These are phyloP conservation scores for Andinoacara biseriatus DNA, from an alignment of 2,113 vertebrate genomes.

Conservation along the genomic window DNA sequence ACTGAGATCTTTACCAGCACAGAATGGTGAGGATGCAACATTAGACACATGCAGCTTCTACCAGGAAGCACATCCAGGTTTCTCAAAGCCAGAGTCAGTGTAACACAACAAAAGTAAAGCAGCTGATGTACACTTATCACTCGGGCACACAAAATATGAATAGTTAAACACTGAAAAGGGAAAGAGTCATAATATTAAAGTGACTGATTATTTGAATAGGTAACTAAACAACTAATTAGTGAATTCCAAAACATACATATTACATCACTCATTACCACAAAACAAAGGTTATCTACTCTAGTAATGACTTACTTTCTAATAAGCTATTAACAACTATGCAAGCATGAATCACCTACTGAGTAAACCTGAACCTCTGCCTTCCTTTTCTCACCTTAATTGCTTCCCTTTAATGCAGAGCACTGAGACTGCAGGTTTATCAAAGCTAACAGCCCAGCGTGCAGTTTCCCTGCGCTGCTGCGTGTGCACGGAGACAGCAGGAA, in stretches of 20 bases:
- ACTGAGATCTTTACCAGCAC: background rate
- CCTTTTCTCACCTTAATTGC: background rate
- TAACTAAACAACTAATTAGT: no score
- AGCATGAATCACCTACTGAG: background rate
- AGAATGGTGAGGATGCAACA: background rate
- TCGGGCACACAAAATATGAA: no score
- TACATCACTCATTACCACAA: no score
- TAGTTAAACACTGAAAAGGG: no score
- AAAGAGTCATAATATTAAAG: no score
- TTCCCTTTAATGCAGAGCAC: background rate
- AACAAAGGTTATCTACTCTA: background rate
- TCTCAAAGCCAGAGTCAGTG: no score
- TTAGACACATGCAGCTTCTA: no score
- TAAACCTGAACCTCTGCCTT: background rate
- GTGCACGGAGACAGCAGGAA: background rate
- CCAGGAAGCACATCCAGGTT: no score
- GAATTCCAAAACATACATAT: no score
- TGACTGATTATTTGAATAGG: no score
- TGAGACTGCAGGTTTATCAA: background rate
- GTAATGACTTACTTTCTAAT: background rate
- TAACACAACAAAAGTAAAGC: no score
- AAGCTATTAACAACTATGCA: background rate
- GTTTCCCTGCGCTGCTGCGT: background rate
- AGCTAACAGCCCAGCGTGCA: background rate
- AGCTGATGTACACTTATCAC: no score